Percentiles rank a stretch among this genome's conserved stretches.
Evolutionary conservation across 2,888 invertebrate species (phyloP).

Genomic region (Caenorhabditis becei): DNA sequence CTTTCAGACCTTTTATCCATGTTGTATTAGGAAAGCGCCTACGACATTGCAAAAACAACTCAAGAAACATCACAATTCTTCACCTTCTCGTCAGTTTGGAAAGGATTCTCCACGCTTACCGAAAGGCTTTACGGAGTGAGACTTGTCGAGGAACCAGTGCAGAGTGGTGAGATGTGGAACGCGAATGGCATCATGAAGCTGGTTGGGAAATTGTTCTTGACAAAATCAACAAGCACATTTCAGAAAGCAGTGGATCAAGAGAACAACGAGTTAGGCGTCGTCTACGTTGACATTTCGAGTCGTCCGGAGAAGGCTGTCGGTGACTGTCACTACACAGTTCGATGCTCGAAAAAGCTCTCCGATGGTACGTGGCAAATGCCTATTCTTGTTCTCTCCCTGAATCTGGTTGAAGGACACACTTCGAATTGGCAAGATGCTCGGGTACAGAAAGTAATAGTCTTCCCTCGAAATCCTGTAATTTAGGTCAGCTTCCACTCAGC

Average conservation of each 20-base stretch:
- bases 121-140: constrained; percentile 90
- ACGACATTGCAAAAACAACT: constrained; percentile 41
- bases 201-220: constrained; percentile 23
- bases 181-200: constrained; percentile 59
- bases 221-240: neutral
- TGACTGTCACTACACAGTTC: constrained; percentile 99
- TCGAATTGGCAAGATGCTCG: constrained; percentile 48
- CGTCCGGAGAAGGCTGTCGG: constrained; percentile 92
- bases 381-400: constrained; percentile 79
- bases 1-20: neutral
- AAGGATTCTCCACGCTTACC: constrained; percentile 93
- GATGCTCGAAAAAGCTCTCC: constrained; percentile 88
- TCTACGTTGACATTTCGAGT: constrained; percentile 97
- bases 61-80: constrained; percentile 45
- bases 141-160: constrained; percentile 85
- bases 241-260: constrained; percentile 87
- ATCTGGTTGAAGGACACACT: constrained; percentile 47
- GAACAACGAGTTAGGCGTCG: constrained; percentile 88
- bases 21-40: constrained; percentile 61
- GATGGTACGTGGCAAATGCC: constrained; percentile 74
- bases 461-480: neutral
- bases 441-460: neutral
- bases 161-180: constrained; percentile 66
- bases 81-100: constrained; percentile 57
- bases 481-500: constrained; percentile 83